Conservation (phyloP, 1,140 invertebrate genomes). For the Drosophila mojavensis region DNA sequence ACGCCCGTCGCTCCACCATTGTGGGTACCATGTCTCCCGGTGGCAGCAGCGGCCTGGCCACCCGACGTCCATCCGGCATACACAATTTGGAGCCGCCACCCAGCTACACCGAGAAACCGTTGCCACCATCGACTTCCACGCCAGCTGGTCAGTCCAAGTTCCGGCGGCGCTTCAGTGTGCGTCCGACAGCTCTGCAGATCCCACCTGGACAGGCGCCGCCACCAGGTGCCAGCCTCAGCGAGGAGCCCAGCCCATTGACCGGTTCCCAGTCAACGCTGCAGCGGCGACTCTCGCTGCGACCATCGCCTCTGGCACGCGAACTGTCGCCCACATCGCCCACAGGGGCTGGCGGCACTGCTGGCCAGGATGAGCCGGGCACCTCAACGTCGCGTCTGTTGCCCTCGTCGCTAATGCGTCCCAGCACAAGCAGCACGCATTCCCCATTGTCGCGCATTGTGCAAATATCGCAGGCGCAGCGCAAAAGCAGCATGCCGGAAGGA, state of each 20-base stretch:
- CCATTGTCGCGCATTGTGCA: constrained; percentile 80
- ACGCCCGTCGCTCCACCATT: constrained; percentile 75
- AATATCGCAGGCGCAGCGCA: constrained; percentile 79
- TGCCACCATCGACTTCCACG: background rate
- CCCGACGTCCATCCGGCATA: constrained; percentile 38
- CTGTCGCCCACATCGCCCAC: constrained; percentile 52
- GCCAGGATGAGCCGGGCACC: constrained; percentile 43
- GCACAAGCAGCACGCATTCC: constrained; percentile 80
- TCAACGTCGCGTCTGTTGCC: constrained; percentile 63
- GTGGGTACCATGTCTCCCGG: constrained; percentile 72
- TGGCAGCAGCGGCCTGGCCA: constrained; percentile 4
- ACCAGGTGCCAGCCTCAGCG: constrained; percentile 55
- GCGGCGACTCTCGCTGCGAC: constrained; percentile 75
- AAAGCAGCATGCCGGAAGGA: constrained; percentile 81
- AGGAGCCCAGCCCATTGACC: constrained; percentile 4
- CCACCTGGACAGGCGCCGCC: constrained; percentile 80
- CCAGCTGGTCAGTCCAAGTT: constrained; percentile 58
- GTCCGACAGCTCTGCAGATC: constrained; percentile 78
- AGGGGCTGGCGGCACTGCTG: background rate
- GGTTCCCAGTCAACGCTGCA: constrained; percentile 72
- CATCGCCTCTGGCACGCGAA: constrained; percentile 77
- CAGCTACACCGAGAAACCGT: constrained; percentile 64
- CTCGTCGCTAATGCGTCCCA: constrained; percentile 48
- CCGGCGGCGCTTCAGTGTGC: constrained; percentile 78
- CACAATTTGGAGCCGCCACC: constrained; percentile 73